Evolutionary conservation across 1,140 invertebrate species (phyloP).

Genomic region (Rhopalosiphum maidis): DNA sequence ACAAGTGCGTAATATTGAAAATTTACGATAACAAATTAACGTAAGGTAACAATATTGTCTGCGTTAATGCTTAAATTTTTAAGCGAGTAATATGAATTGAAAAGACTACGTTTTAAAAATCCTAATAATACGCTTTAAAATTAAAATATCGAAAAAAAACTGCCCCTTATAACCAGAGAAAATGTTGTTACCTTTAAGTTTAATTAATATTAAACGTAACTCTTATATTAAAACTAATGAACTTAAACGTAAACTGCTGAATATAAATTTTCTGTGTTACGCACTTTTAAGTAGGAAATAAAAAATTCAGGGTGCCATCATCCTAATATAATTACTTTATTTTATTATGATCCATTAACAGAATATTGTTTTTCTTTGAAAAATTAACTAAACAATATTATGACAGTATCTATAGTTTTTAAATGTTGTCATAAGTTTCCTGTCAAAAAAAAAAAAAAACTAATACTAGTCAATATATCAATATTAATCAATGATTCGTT

Average conservation of each 20-base stretch:
- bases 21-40: background rate
- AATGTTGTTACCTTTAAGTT: background rate
- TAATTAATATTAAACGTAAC: background rate
- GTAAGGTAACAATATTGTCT: background rate
- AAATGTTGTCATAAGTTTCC: background rate
- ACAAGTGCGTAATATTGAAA: background rate
- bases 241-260: background rate
- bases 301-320: background rate
- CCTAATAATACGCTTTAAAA: background rate
- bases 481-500: background rate
- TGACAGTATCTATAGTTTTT: too few species aligned
- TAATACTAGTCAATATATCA: background rate
- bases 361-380: background rate
- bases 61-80: background rate
- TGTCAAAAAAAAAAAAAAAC: background rate
- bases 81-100: background rate
- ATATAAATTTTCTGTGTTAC: background rate
- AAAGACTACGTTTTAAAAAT: too few species aligned
- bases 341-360: background rate
- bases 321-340: background rate
- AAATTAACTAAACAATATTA: background rate
- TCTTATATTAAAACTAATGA: background rate
- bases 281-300: background rate
- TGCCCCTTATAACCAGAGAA: background rate
- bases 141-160: background rate